Evolutionary conservation across 2,113 vertebrate species (phyloP).

Genomic region (Phyllostomus discolor): DNA sequence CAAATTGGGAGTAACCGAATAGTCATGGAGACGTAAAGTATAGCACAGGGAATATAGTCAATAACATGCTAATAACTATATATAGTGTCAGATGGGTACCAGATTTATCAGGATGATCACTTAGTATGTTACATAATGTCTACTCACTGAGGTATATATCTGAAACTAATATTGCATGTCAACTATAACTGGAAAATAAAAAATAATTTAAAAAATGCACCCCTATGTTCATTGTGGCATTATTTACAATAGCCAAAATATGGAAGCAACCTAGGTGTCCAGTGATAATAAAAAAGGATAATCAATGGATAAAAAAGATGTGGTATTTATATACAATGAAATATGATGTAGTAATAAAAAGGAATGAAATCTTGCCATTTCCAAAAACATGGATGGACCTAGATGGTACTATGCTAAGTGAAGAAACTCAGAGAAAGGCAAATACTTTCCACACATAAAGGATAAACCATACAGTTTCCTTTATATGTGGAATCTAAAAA

Average conservation of each 20-base stretch:
- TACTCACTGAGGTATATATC: neutral
- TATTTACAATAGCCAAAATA: neutral
- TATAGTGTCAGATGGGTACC: neutral
- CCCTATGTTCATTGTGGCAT: neutral
- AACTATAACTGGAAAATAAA: neutral
- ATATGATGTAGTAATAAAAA: neutral
- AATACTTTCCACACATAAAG: neutral
- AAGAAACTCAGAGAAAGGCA: neutral
- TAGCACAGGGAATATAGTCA: neutral
- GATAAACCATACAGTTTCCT: neutral
- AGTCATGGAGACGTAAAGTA: neutral
- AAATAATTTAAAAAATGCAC: neutral
- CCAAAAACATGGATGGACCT: neutral
- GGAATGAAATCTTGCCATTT: neutral
- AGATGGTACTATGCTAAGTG: neutral
- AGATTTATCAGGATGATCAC: neutral
- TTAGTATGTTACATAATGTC: neutral
- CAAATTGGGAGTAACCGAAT: neutral
- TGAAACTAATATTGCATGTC: neutral
- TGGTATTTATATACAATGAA: neutral
- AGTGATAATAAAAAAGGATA: neutral
- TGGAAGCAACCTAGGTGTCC: neutral
- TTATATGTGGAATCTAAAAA: neutral
- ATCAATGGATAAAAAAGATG: neutral
- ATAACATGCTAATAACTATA: neutral